Evolutionary conservation across 2,888 invertebrate genomes (phyloP), one percentile per base, ranked within the genome.

Genomic region (Cyclophora albipunctata): DNA sequence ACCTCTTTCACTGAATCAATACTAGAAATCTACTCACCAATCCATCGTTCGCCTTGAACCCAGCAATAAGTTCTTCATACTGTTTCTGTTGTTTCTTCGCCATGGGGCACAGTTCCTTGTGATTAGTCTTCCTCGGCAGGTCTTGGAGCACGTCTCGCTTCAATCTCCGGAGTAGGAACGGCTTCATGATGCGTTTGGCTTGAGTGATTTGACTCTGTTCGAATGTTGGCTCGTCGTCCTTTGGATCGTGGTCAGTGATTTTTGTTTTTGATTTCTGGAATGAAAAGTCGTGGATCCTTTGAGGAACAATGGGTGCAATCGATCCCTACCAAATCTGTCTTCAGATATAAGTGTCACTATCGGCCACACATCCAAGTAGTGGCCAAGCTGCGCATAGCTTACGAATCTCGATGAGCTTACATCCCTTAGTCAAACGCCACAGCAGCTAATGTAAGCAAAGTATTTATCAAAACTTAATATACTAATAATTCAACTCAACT

Each of bases 161-260:
- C 45, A 98, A 84, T 51, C 99, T 89, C 20, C 98, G 89, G 45
- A 99, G 88, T 3, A 98, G 93, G 77, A 99, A 99, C 0, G 99
- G 99, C 75, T 95, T 95, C 95, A 99, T 97, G 61, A 99, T 98
- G 47, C 94, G 91, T 75, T 98, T 98, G 0, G 98, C 98, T 69
- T 98, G 96, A 7, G 93, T 93, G 44, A 99, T 95, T 78, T 97
- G 95, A 51, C 95, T 94, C 71, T 93, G 92, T 74, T 98, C 98
- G 80, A 97, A 98, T n/a, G 93, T 84, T 0, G 94, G 93, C 33
- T 91, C 78, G 40, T 92, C 91, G 5, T 93, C 92, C 5, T 42
- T 20, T 1, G 5, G 5, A 37, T 37, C 20, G 3, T 43, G 4
- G 43, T 81, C 81, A 3, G 76, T 79, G 20, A 88, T 90, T 7